A percentile compares a stretch with the other conserved stretches of the same genome.
Evolutionary conservation across 2,113 vertebrate genomes (phyloP).

Genomic region (Passer montanus): DNA sequence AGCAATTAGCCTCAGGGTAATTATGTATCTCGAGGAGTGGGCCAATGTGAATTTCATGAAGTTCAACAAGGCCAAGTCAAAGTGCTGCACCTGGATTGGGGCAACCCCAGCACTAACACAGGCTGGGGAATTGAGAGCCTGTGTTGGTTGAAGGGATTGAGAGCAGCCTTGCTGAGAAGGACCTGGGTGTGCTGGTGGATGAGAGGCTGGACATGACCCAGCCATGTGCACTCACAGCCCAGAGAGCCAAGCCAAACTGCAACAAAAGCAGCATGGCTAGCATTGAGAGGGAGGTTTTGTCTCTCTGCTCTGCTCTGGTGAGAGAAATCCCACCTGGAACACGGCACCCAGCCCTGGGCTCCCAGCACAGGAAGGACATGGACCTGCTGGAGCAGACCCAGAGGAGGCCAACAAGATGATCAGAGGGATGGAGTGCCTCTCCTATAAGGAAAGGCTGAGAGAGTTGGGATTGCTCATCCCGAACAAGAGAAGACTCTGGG

Average conservation of each 20-base stretch:
- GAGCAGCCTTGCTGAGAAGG: not conserved
- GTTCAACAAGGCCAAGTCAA: not conserved
- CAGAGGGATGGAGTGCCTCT: not conserved
- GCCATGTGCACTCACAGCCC: not conserved
- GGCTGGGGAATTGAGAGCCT: no score
- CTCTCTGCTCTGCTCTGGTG: not conserved
- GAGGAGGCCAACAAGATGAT: not conserved
- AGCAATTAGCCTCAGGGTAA: not conserved
- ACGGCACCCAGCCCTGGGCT: rapidly evolving
- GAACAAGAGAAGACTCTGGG: not conserved
- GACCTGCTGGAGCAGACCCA: rapidly evolving
- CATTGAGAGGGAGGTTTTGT: not conserved
- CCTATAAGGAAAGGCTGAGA: not conserved
- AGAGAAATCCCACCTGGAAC: not conserved
- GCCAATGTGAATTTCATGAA: not conserved
- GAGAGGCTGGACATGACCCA: rapidly evolving
- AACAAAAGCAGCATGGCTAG: rapidly evolving
- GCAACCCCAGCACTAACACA: rapidly evolving
- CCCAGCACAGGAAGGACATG: no score
- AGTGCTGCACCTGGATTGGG: not conserved
- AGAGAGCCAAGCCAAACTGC: not conserved
- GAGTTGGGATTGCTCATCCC: not conserved
- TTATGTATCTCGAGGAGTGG: not conserved
- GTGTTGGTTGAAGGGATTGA: not conserved
- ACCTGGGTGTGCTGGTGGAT: rapidly evolving